A percentile compares a stretch with the other conserved stretches of the same genome.
Evolutionary conservation across 2,888 invertebrate genomes (phyloP).

Genomic region (Pollenia amentaria): DNA sequence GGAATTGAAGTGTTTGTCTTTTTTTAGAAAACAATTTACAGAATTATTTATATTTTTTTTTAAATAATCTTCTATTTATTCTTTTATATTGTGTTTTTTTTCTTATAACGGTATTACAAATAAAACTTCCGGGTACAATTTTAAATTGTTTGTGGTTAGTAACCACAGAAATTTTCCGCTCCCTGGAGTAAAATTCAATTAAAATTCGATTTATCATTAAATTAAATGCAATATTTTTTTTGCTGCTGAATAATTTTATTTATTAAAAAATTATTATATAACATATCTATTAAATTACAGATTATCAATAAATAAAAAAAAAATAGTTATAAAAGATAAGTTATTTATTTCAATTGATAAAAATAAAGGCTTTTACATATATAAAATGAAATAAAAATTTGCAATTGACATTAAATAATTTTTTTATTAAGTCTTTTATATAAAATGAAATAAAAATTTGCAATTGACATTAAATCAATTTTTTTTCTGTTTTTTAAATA

Average conservation of each 20-base stretch:
- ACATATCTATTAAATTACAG: background rate
- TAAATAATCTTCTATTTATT: conserved; percentile 5
- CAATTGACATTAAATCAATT: too few species aligned
- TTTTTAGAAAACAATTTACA: conserved; percentile 24
- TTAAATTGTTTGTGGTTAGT: conserved; percentile 39
- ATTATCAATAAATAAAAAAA: background rate
- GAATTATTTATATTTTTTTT: conserved; percentile 3
- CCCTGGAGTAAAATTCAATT: conserved; percentile 49
- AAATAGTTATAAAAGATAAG: too few species aligned
- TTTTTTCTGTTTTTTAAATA: too few species aligned
- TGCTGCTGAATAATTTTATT: background rate
- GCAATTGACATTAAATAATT: too few species aligned
- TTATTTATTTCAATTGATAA: too few species aligned
- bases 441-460: too few species aligned
- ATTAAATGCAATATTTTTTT: conserved; percentile 15
- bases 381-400: too few species aligned
- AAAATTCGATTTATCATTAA: conserved; percentile 39
- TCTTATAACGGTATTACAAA: background rate
- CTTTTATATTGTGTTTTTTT: background rate
- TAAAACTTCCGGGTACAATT: conserved; percentile 8
- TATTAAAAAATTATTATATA: background rate
- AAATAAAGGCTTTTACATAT: too few species aligned
- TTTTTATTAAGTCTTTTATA: too few species aligned
- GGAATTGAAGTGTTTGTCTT: conserved; percentile 24
- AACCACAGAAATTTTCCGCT: background rate